A percentile compares a stretch with the other conserved stretches of the same genome.
These are phyloP conservation scores for Camponotus floridanus DNA, from an alignment of 1,140 invertebrate genomes.

Conservation along the genomic window DNA sequence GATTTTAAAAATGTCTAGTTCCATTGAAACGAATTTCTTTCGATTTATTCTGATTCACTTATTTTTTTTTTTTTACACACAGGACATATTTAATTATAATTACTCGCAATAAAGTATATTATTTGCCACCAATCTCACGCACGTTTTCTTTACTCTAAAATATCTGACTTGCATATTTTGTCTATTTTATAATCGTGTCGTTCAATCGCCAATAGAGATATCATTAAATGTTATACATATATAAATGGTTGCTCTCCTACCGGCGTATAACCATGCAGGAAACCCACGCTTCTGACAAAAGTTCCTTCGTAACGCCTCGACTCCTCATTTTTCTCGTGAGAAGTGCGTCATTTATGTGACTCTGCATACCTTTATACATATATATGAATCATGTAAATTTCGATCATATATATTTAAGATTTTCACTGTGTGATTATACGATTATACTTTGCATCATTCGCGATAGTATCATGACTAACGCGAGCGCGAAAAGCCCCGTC, in stretches of 20 bases:
- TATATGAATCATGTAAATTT: neutral
- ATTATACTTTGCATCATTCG: neutral
- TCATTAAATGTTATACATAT: neutral
- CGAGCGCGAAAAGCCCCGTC: neutral
- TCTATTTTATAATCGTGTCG: neutral
- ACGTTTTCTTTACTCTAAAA: conserved; percentile 23
- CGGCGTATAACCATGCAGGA: neutral
- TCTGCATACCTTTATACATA: neutral
- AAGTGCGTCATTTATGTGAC: neutral
- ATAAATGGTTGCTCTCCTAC: conserved; percentile 22
- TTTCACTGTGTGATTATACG: neutral
- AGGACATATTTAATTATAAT: neutral
- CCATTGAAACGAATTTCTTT: neutral
- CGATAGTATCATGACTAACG: conserved; percentile 15
- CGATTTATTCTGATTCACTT: conserved; percentile 2
- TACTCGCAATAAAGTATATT: neutral
- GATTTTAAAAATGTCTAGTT: neutral
- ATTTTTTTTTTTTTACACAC: neutral
- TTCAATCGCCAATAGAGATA: neutral
- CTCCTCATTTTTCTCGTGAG: neutral
- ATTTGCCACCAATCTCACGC: conserved; percentile 11
- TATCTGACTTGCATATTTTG: conserved; percentile 4
- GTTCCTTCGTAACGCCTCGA: conserved; percentile 29
- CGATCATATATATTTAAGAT: neutral
- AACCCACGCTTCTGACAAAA: conserved; percentile 19